Conservation (phyloP, 2,113 vertebrate species). For the Otis tarda region DNA sequence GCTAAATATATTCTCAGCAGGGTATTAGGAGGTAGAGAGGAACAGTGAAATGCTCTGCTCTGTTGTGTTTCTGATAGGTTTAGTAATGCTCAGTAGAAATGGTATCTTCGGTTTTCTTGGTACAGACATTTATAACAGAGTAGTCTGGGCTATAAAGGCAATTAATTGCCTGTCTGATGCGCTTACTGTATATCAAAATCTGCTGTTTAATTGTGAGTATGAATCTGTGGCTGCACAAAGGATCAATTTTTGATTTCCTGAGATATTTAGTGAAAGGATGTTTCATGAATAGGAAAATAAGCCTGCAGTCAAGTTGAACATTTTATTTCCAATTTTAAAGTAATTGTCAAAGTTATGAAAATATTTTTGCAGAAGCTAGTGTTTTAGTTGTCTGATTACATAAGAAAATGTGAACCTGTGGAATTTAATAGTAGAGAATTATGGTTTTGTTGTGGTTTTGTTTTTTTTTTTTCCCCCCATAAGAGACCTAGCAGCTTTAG, state of each 20-base stretch:
- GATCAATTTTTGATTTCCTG: conserved; percentile 50
- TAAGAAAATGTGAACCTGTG: neutral
- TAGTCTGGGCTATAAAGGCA: conserved; percentile 7
- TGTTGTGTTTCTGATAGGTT: conserved; percentile 3
- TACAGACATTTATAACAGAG: neutral
- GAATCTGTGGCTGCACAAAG: conserved; percentile 14
- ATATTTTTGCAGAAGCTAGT: conserved; percentile 28
- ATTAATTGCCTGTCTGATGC: conserved; percentile 52
- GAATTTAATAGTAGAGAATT: neutral
- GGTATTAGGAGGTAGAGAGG: neutral
- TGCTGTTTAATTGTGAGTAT: conserved; percentile 46
- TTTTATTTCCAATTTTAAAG: conserved; percentile 28
- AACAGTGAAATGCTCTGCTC: neutral
- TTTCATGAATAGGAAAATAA: conserved; percentile 13
- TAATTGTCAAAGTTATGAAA: conserved; percentile 32
- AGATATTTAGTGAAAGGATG: conserved; percentile 1
- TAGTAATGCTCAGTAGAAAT: neutral
- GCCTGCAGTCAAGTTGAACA: neutral
- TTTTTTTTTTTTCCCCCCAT: no score
- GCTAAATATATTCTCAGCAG: conserved; percentile 1
- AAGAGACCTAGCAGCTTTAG: neutral
- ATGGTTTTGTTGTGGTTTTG: neutral
- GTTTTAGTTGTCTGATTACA: conserved; percentile 15
- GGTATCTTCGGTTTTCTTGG: neutral
- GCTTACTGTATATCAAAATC: conserved; percentile 43